Evolutionary conservation across 2,113 vertebrate species (phyloP), one percentile per base, ranked within the genome.

Genomic region (Archilochus colubris): DNA sequence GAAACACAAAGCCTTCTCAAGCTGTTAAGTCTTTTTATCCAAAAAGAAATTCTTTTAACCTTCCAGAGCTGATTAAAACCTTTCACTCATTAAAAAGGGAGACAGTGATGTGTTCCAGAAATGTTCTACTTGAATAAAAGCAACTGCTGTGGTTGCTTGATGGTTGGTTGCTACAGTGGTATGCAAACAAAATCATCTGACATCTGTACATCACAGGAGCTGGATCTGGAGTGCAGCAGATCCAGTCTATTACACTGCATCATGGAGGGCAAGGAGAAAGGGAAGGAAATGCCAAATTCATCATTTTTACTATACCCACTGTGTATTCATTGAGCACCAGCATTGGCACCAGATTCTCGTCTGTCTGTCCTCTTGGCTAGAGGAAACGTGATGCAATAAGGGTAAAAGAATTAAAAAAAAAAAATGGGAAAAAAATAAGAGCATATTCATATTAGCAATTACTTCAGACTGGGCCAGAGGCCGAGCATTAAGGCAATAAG

Each of bases 251-350:
- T 66, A 83, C 72, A 95, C 55, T 86, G 91, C 57, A 75, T 79
- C 84, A 94, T 94, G 94, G 51, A 94, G 72, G 91, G 88, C 94
- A 95, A 82, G 91, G 93, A 95, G 38, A 85, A 94, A 90, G 87
- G 93, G 88, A 62, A 90, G 62, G 94, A 90, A 95, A 97, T 90
- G 96, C 95, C 92, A 96, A 94, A 96, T 95, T 75, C 61, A 95
- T 93, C 58, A 84, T 80, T 95, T 93, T 89, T 92, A 19, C 88
- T 96, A 97, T 97, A 97, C 97, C 97, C 97, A 97, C 97, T 97
- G 97, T 97, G 96, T 97, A 96, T 97, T 97, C 97, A 97, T 97
- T 97, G 96, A 97, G 97, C 97, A 96, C 97, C 88, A 97, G 96
- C 97, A 97, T 95, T 96, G 95, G 95, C 93, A 97, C 94, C 93